These are phyloP conservation scores for Dilophus febrilis DNA, from an alignment of 2,888 invertebrate genomes.

Conservation along the genomic window DNA sequence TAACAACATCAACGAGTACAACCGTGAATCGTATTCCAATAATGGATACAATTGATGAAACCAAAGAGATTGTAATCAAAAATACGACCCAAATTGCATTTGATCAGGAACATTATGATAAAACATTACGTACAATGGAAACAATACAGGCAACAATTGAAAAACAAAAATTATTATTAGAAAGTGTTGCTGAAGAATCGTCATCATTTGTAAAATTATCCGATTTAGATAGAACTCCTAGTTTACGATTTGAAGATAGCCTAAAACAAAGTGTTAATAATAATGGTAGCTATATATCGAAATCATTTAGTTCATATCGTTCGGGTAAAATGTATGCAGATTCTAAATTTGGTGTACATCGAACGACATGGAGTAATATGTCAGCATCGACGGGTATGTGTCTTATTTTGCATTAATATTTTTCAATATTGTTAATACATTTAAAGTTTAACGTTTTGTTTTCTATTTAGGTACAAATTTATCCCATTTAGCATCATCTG, in stretches of 20 bases:
- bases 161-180: constrained; percentile 28
- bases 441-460: no score
- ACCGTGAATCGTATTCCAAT: constrained; percentile 17
- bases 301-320: constrained; percentile 27
- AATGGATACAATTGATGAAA: constrained; percentile 31
- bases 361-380: constrained; percentile 12
- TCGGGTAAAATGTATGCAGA: constrained; percentile 26
- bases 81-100: no score
- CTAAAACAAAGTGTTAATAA: no score
- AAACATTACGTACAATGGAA: constrained; percentile 23
- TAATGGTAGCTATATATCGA: constrained; percentile 20
- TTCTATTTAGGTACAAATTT: constrained; percentile 25
- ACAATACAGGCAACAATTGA: constrained; percentile 23
- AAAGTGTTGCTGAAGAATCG: constrained; percentile 28
- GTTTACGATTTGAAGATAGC: constrained; percentile 32
- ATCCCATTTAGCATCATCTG: constrained; percentile 35
- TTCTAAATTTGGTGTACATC: neutral
- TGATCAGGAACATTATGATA: constrained; percentile 1
- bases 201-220: constrained; percentile 54
- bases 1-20: no score
- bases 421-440: no score
- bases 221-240: constrained; percentile 51
- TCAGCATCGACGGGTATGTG: constrained; percentile 22
- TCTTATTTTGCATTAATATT: no score
- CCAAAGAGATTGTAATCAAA: constrained; percentile 27